Evolutionary conservation across 2,888 invertebrate species (phyloP).

Genomic region (Lithophane leautieri): DNA sequence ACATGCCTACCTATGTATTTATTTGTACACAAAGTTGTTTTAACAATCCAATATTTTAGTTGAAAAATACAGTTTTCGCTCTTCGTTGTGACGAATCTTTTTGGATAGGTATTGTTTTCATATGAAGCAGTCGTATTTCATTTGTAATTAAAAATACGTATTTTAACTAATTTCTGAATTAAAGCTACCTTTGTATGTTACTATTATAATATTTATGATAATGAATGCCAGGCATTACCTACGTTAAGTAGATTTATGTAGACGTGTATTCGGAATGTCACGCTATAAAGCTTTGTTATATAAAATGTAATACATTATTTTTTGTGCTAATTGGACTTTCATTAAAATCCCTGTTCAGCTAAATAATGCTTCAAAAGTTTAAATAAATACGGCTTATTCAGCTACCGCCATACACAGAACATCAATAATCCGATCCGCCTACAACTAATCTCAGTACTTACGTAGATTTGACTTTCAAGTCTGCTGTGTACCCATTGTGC

Average conservation of each 20-base stretch:
- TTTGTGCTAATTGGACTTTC: constrained; percentile 81
- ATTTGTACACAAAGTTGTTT: background rate
- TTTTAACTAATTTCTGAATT: constrained; percentile 10
- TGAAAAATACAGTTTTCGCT: background rate
- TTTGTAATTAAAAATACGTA: constrained; percentile 9
- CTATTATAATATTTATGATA: constrained; percentile 57
- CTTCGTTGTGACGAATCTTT: background rate
- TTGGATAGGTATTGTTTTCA: background rate
- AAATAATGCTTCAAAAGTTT: background rate
- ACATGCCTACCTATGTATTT: background rate
- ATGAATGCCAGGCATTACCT: constrained; percentile 70
- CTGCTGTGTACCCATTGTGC: background rate
- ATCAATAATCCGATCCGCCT: background rate
- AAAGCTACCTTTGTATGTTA: constrained; percentile 37
- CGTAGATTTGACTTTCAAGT: background rate
- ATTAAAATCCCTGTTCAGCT: constrained; percentile 63
- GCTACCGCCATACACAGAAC: background rate
- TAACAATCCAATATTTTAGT: background rate
- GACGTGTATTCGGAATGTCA: constrained; percentile 69
- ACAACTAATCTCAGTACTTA: background rate
- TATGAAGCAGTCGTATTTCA: background rate
- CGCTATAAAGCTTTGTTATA: constrained; percentile 85
- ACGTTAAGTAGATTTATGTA: constrained; percentile 63
- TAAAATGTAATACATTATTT: constrained; percentile 85
- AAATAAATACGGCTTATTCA: background rate